Conservation (phyloP, 2,797 vertebrate genomes). For the Cheracebus regulus region DNA sequence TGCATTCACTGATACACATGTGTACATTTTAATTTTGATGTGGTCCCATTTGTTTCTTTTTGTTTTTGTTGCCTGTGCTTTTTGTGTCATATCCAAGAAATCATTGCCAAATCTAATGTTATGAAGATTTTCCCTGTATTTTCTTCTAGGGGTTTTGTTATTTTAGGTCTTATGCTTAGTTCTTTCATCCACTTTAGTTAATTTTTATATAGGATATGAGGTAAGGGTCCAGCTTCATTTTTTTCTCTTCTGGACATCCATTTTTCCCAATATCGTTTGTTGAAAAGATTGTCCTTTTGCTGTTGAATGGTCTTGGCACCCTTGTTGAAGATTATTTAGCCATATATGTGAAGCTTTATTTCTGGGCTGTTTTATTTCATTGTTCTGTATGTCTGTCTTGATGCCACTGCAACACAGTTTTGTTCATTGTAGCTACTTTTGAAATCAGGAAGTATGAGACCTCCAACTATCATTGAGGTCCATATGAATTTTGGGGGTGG, state of each 20-base stretch:
- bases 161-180: not conserved
- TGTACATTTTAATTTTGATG: not conserved
- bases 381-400: not conserved
- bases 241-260: not conserved
- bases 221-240: not conserved
- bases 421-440: not conserved
- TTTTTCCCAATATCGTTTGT: not conserved
- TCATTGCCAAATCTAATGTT: not conserved
- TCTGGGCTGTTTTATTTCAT: not conserved
- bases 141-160: not conserved
- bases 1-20: not conserved
- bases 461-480: not conserved
- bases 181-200: not conserved
- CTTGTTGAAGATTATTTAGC: not conserved
- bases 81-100: not conserved
- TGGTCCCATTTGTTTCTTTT: not conserved
- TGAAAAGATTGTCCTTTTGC: not conserved
- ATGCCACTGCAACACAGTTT: not conserved
- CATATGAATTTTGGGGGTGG: not conserved
- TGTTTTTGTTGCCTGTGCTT: not conserved
- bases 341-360: not conserved
- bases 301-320: not conserved
- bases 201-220: not conserved
- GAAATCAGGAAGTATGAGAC: not conserved
- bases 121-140: not conserved